phyloP scores from a whole-genome alignment of 2,888 invertebrate species.

The Drosophila fungiperda region DNA sequence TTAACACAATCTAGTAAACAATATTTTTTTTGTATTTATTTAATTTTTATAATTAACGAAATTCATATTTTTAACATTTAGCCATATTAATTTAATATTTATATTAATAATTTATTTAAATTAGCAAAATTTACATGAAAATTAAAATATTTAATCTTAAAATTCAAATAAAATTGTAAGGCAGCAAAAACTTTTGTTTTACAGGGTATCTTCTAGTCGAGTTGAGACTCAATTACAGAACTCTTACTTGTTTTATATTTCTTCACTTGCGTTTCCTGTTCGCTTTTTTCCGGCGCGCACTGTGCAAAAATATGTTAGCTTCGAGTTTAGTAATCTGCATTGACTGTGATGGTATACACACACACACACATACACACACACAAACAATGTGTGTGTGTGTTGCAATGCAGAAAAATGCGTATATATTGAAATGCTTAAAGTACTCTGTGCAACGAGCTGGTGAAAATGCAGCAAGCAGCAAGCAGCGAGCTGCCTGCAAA shows the following conservation, averaged over 20 bases:
- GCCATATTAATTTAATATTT: not conserved
- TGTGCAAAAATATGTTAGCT: constrained; percentile 70
- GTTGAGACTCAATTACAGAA: not conserved
- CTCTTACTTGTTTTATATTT: constrained; percentile 25
- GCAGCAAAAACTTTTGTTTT: not conserved
- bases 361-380: constrained; percentile 17
- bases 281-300: constrained; percentile 32
- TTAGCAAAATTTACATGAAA: not conserved
- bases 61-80: not conserved
- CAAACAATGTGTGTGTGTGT: constrained; percentile 10
- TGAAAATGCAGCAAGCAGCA: constrained; percentile 8
- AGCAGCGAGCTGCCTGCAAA: constrained; percentile 33
- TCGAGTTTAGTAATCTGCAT: constrained; percentile 75
- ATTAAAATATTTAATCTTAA: too few species aligned
- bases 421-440: constrained; percentile 34
- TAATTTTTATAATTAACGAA: not conserved
- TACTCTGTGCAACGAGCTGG: constrained; percentile 23
- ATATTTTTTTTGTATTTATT: not conserved
- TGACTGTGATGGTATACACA: constrained; percentile 29
- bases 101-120: not conserved
- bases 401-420: constrained; percentile 62
- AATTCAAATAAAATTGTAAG: not conserved
- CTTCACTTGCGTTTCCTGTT: constrained; percentile 58
- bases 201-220: not conserved
- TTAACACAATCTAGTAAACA: not conserved